These are phyloP conservation scores for Neelides sp. DNA, from an alignment of 1,140 invertebrate genomes.

Conservation along the genomic window DNA sequence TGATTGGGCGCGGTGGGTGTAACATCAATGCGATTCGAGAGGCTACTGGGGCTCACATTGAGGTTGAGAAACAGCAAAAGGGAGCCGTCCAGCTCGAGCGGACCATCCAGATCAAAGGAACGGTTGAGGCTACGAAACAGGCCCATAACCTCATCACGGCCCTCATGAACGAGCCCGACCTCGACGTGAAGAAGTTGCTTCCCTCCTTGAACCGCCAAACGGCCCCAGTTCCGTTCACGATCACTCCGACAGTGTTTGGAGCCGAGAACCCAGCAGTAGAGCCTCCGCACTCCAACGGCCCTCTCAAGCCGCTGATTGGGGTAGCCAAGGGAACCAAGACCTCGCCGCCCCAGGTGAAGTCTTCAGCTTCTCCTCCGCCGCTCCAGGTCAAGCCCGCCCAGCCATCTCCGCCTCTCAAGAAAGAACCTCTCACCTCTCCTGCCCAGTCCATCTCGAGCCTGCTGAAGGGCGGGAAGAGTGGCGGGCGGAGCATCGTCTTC, in stretches of 20 bases:
- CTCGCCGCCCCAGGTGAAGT: slow-evolving; percentile 10
- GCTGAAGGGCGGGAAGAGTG: too few relatives aligned
- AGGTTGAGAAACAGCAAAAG: slow-evolving; percentile 93
- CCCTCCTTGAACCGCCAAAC: slow-evolving; percentile 47
- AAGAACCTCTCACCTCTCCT: slow-evolving; percentile 44
- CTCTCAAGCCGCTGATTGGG: too few relatives aligned
- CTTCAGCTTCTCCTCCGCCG: slow-evolving; percentile 8
- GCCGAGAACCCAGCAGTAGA: slow-evolving; percentile 5
- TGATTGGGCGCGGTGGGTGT: slow-evolving; percentile 87
- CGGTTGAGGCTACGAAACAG: slow-evolving; percentile 77
- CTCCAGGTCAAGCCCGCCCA: too few relatives aligned
- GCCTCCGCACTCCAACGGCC: background rate
- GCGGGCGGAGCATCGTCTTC: background rate
- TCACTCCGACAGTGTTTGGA: slow-evolving; percentile 33
- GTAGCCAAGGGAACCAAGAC: too few relatives aligned
- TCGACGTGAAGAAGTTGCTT: slow-evolving; percentile 73
- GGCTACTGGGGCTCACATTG: slow-evolving; percentile 88
- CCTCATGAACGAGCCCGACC: slow-evolving; percentile 83
- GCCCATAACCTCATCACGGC: slow-evolving; percentile 72
- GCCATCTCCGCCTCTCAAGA: too few relatives aligned
- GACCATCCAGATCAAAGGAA: slow-evolving; percentile 87
- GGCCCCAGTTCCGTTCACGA: too few relatives aligned
- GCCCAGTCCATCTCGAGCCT: too few relatives aligned
- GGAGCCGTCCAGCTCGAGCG: slow-evolving; percentile 67
- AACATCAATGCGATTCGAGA: slow-evolving; percentile 94